A percentile compares a stretch with the other conserved stretches of the same genome.
Evolutionary conservation across 2,888 invertebrate genomes (phyloP).

Genomic region (Anticlea derivata): DNA sequence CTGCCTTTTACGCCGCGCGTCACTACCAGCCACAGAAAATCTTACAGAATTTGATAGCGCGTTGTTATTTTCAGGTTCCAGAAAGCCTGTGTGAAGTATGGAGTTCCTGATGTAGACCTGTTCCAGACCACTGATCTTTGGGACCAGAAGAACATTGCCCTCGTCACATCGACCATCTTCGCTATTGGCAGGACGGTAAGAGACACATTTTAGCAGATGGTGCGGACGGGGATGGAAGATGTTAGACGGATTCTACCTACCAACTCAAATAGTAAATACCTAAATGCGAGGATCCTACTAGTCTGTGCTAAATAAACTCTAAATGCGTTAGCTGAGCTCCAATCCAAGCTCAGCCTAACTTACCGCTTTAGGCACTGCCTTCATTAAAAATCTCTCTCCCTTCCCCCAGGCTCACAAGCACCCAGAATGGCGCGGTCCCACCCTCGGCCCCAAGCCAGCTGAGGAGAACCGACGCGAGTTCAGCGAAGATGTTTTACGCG

Average conservation of each 20-base stretch:
- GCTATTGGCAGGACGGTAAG: conserved; percentile 93
- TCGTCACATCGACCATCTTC: conserved; percentile 94
- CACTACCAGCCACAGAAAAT: too few species aligned
- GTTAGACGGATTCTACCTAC: too few species aligned
- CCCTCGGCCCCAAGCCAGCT: conserved; percentile 92
- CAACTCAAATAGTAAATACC: too few species aligned
- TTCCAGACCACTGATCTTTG: conserved; percentile 97
- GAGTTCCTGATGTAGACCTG: conserved; percentile 93
- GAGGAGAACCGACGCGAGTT: conserved; percentile 93
- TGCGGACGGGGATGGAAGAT: too few species aligned
- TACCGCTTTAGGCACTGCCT: too few species aligned
- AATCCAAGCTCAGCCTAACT: too few species aligned
- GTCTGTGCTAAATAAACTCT: too few species aligned
- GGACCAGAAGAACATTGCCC: conserved; percentile 94
- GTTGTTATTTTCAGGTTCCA: conserved; percentile 85
- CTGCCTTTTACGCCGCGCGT: too few species aligned
- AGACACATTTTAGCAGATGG: too few species aligned
- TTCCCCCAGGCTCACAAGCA: conserved; percentile 88
- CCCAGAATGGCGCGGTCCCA: conserved; percentile 93
- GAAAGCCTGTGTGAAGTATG: conserved; percentile 91
- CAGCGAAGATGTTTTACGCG: conserved; percentile 91
- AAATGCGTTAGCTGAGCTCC: too few species aligned
- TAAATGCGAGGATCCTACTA: too few species aligned
- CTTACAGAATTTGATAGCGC: too few species aligned
- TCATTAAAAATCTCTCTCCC: not conserved